Evolutionary conservation across 2,113 vertebrate genomes (phyloP), one percentile per base, ranked within the genome.

Genomic region (Oryzias celebensis): DNA sequence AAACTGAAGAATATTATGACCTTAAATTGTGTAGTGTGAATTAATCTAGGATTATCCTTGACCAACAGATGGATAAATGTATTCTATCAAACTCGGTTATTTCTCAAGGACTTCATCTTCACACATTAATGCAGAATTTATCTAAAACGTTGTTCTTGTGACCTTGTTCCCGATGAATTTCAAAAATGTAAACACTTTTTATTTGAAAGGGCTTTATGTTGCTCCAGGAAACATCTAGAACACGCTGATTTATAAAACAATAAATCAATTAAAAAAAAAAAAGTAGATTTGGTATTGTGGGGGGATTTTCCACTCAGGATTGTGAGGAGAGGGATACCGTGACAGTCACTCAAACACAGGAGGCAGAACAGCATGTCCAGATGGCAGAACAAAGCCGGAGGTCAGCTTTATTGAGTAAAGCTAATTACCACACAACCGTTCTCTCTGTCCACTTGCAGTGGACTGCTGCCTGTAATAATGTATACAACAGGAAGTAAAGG

Each of bases 331-430:
- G 17, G 53, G 15, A 50, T 55, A 44, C 56, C 13, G 42, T 46
- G 47, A 67, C 61, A 45, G 20, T 47, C 45, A 58, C n/a, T 48
- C 44, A 56, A 60, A 58, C 26, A 56, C 71, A 79, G 70, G 73
- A 82, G 79, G 79, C 17, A 62, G 62, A 48, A 57, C 62, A 28
- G 43, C 67, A 53, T 36, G 51, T 76, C 83, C 80, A 87, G 80
- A 87, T 87, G 80, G 85, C 60, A 81, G 65, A 83, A 84, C 75
- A 87, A 82, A 80, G 78, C 81, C 78, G 58, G 58, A 28, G 75
- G 70, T 84, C 58, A 65, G 28, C 73, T 84, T 83, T 87, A 89
- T 87, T 84, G 77, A 86, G 75, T 54, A 54, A 44, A 65, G 63
- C 77, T 85, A 85, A 85, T 85, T 83, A 85, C 62, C 77, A 73